Base-by-base conservation (phyloP, 1,140 invertebrate genomes). In the Manduca sexta region DNA sequence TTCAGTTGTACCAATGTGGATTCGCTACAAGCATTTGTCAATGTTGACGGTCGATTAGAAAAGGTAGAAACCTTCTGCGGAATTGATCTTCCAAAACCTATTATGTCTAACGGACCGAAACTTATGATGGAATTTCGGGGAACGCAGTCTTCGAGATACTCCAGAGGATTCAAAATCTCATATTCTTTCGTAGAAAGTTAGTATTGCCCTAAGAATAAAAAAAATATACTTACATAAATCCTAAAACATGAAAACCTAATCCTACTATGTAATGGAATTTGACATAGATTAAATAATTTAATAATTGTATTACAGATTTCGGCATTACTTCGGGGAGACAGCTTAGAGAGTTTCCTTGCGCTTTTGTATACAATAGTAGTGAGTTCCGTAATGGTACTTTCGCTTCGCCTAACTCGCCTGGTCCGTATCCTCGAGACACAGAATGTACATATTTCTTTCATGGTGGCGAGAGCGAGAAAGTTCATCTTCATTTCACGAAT, bases 361-460 rank as follows among this genome's bases (percentile, higher is more conserved):
- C 92, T 44, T 95, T 96, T 68, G 90, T 90, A 33, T 95, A 91
- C 84, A 93, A 94, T 80, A 96, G 95, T 79, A 93, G 90, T 48
- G 91, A 92, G 59, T 89, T 90, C 5, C 88, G 87, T 52, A 93
- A 91, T 66, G 97, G 97, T 10, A 92, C 93, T 13, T 95, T 98
- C 72, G 91, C 92, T 38, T 96, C 94, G 4, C 96, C 97, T 1
- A 98, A 98, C 85, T 97, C 94, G 71, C 97, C 96, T 0, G 97
- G 97, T 5, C 91, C 91, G 18, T 98, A 98, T 86, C 95, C 96
- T 0, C 88, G 95, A 52, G 93, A 97, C 74, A 95, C 96, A 0
- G 95, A 97, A 73, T 98, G 97, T 74, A 94, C 98, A 86, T 98
- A 97, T 78, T 95, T 96, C 76, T 98, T 98, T 82, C 91, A 96